Percentiles rank a stretch among this genome's conserved stretches.
Evolutionary conservation across 2,797 vertebrate species (phyloP).

Genomic region (Halcyon badia): DNA sequence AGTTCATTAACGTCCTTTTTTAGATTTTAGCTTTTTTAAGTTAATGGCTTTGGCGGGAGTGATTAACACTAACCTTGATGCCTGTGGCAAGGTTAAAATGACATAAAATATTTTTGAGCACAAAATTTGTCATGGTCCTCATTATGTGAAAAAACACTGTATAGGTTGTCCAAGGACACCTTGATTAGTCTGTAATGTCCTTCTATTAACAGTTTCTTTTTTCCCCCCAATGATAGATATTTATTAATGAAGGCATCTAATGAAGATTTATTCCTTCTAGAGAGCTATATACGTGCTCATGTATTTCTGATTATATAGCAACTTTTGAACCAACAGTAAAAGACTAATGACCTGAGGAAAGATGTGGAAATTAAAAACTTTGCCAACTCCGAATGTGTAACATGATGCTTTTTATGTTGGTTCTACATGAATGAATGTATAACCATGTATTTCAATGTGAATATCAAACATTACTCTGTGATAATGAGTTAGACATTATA

Average conservation of each 20-base stretch:
- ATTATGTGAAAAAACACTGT: slow-evolving; percentile 32
- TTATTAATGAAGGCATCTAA: slow-evolving; percentile 46
- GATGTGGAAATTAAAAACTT: not conserved
- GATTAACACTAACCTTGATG: slow-evolving; percentile 56
- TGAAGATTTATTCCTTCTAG: slow-evolving; percentile 53
- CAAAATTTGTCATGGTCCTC: slow-evolving; percentile 36
- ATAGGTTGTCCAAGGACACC: slow-evolving; percentile 21
- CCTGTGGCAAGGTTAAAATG: slow-evolving; percentile 37
- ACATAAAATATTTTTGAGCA: slow-evolving; percentile 53
- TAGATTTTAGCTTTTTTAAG: slow-evolving; percentile 36
- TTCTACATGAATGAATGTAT: not conserved
- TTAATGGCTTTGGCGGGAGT: slow-evolving; percentile 33
- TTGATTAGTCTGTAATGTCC: slow-evolving; percentile 34
- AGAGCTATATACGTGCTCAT: not conserved
- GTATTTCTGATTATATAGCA: slow-evolving; percentile 46
- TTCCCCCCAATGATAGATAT: not conserved
- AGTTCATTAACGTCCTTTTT: slow-evolving; percentile 17
- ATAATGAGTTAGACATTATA: not conserved
- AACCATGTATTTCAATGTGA: not conserved
- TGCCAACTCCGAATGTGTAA: not conserved
- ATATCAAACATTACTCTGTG: not conserved
- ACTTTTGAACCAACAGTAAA: slow-evolving; percentile 36
- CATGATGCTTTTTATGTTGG: not conserved
- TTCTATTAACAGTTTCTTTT: slow-evolving; percentile 31
- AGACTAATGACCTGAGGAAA: slow-evolving; percentile 17